phyloP scores from a whole-genome alignment of 2,888 invertebrate genomes.

The Eudemis profundana region DNA sequence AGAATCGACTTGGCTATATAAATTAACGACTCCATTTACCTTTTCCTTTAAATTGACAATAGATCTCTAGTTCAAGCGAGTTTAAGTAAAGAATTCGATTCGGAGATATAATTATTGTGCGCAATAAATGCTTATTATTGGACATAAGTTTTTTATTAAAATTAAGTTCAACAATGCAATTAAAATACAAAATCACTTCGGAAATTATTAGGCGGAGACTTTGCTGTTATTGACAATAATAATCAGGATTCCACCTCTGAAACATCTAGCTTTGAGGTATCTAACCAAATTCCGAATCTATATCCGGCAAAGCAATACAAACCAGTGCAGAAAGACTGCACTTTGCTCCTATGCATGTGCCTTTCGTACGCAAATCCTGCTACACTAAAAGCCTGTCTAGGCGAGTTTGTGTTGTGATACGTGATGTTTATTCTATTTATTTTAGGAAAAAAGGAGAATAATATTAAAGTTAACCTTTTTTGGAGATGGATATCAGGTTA shows the following conservation, averaged over 20 bases:
- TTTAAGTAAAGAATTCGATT: neutral
- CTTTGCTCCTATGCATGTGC: conserved; percentile 5
- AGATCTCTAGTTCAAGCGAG: neutral
- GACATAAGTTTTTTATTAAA: too few species aligned
- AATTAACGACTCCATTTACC: conserved; percentile 3
- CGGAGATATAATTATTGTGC: too few species aligned
- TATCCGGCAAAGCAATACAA: neutral
- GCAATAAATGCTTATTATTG: too few species aligned
- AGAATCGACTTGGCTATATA: conserved; percentile 1
- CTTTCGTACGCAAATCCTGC: conserved; percentile 23
- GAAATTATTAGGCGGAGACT: too few species aligned
- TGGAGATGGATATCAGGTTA: too few species aligned
- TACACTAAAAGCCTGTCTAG: conserved; percentile 17
- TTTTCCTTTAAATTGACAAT: neutral
- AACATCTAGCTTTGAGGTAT: neutral
- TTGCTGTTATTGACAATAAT: neutral
- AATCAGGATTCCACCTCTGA: neutral
- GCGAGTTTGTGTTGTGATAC: conserved; percentile 3
- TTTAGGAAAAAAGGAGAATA: neutral
- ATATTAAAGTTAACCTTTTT: neutral
- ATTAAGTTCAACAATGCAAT: too few species aligned
- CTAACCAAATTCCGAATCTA: neutral
- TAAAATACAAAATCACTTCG: too few species aligned
- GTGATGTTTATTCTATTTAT: neutral
- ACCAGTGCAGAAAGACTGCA: conserved; percentile 1